Evolutionary conservation across 1,140 invertebrate genomes (phyloP), one percentile per base, ranked within the genome.

Genomic region (Plectrocnemia conspersa): DNA sequence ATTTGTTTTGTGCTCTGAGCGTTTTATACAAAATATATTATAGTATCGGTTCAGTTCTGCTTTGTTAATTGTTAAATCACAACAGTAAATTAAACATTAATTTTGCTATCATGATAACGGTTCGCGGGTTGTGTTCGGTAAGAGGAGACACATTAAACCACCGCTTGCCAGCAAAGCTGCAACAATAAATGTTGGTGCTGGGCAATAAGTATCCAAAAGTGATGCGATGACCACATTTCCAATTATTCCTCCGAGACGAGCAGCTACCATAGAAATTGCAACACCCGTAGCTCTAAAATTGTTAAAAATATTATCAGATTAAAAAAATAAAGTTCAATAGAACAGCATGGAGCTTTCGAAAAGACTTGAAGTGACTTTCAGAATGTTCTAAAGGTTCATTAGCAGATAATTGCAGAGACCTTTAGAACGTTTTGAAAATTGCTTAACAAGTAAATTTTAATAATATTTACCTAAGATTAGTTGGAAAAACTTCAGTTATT

Each of bases 401-500:
- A n/a, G n/a, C n/a, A n/a, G n/a, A n/a, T n/a, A n/a, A n/a, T n/a
- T n/a, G n/a, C n/a, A n/a, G n/a, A n/a, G n/a, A n/a, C n/a, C n/a
- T n/a, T n/a, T n/a, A n/a, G n/a, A n/a, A n/a, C n/a, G n/a, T n/a
- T n/a, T n/a, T n/a, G n/a, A n/a, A n/a, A n/a, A n/a, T n/a, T n/a
- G n/a, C n/a, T n/a, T n/a, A n/a, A n/a, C n/a, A n/a, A n/a, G n/a
- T n/a, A n/a, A n/a, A n/a, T n/a, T n/a, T n/a, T n/a, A n/a, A 19
- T 5, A 35, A 32, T 40, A 48, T 49, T 65, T 76, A 84, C 82
- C 82, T 75, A 63, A 91, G 74, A 74, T 88, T 86, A 23, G 88
- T 91, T n/a, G 88, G 88, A 68, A 91, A 91, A 54, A 91, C 86
- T 76, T 91, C 88, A 19, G 88, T 90, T 64, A 90, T 90, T 53